Base-by-base conservation (phyloP, 2,888 invertebrate species). In the Andricus quercusramuli region DNA sequence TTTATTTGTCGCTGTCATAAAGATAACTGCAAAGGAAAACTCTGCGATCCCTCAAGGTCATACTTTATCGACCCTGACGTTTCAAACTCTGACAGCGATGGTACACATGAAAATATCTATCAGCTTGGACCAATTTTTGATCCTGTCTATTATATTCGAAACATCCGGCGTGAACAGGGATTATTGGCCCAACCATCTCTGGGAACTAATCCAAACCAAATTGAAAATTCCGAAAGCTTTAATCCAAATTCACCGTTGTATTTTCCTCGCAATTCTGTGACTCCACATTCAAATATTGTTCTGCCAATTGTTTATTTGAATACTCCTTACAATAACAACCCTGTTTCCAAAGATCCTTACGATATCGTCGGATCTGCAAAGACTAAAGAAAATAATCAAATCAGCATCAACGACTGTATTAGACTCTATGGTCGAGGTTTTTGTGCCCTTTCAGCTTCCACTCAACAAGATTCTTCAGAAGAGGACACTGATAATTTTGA, bases 1-100 rank as follows among this genome's bases (percentile, higher is more conserved):
- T 89, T 85, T 82, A 78, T 86, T 64, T 90, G 90, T 62, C 86
- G 86, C 17, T 89, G 89, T 67, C 62, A 84, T 37, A 85, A 88
- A 3, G 77, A 78, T 5, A 59, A 80, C 8, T 85, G 84, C 44
- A 66, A 59, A 37, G 41, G 74, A 32, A 37, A 66, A 64, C 51
- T 29, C 29, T 82, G 81, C 59, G 5, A 29, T 62, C n/a, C 56
- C 9, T 8, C n/a, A 8, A 56, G 9, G 6, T 9, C 56, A n/a
- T n/a, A 8, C 56, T 56, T n/a, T 22, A 11, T 56, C 0, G 56
- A n/a, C 9, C 56, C 56, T 11, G 56, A n/a, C 3, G 11, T 56
- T 56, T 56, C 11, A n/a, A 56, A n/a, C 56, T 3, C 11, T n/a
- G n/a, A n/a, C 11, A 56, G n/a, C 3, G 17, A 9, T 0, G 11